Evolutionary conservation across 92 coral and sea anemone genomes (phyloP).

Genomic region (Actinernus sp.): DNA sequence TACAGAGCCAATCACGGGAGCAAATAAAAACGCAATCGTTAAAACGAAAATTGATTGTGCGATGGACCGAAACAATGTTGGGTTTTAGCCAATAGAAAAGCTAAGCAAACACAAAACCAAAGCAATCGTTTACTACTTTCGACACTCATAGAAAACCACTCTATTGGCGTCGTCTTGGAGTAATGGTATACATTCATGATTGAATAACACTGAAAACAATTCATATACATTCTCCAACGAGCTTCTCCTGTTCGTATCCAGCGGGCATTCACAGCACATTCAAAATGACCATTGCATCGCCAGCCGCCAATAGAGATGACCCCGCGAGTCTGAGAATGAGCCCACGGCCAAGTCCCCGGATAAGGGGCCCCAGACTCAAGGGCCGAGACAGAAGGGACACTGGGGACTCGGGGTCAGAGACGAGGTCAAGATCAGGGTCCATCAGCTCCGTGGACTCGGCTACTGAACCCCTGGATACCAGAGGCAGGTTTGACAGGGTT

Average conservation of each 20-base stretch:
- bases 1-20: too few relatives aligned
- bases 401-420: slow-evolving; percentile 75
- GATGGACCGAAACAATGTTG: too few relatives aligned
- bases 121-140: too few relatives aligned
- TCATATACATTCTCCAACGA: too few relatives aligned
- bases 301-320: slow-evolving; percentile 62
- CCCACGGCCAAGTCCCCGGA: slow-evolving; percentile 81
- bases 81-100: too few relatives aligned
- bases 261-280: slow-evolving; percentile 53
- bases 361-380: slow-evolving; percentile 22
- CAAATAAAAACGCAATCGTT: too few relatives aligned
- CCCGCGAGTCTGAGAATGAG: slow-evolving; percentile 69
- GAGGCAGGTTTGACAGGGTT: slow-evolving; percentile 96
- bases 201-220: too few relatives aligned
- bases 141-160: too few relatives aligned
- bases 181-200: too few relatives aligned
- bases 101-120: too few relatives aligned
- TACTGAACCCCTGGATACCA: slow-evolving; percentile 81
- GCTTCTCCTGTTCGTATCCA: neutral
- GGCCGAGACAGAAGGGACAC: slow-evolving; percentile 65
- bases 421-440: slow-evolving; percentile 88
- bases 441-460: slow-evolving; percentile 91
- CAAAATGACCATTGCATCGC: slow-evolving; percentile 84
- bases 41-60: too few relatives aligned
- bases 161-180: too few relatives aligned